phyloP scores from a whole-genome alignment of 1,140 invertebrate species.

The Pseudomyrmex concolor region DNA sequence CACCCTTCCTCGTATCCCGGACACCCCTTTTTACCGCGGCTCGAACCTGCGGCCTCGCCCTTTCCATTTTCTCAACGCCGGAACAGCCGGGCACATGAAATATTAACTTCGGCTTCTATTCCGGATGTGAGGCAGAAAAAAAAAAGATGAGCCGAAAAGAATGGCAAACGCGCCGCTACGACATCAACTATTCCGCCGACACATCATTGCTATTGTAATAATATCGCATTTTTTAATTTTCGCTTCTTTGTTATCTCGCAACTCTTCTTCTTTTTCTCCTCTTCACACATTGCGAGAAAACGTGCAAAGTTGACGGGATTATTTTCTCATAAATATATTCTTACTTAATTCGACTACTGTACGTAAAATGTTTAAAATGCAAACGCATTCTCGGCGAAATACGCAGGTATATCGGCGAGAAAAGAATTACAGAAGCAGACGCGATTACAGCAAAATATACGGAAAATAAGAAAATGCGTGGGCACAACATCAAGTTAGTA shows the following conservation, averaged over 20 bases:
- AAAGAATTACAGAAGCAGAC: slow-evolving; percentile 19
- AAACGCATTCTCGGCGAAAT: too few relatives aligned
- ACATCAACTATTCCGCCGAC: slow-evolving; percentile 59
- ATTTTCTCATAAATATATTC: neutral
- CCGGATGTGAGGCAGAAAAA: slow-evolving; percentile 66
- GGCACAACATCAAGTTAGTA: slow-evolving; percentile 41
- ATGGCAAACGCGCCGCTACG: slow-evolving; percentile 37
- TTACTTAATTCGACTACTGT: too few relatives aligned
- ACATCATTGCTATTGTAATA: slow-evolving; percentile 42
- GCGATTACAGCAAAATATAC: slow-evolving; percentile 27
- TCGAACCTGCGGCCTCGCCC: slow-evolving; percentile 71
- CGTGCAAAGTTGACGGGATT: neutral
- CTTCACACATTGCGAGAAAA: neutral
- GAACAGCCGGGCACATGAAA: slow-evolving; percentile 77
- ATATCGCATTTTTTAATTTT: slow-evolving; percentile 6
- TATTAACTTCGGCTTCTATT: slow-evolving; percentile 75
- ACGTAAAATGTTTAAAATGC: too few relatives aligned
- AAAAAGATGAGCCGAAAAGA: slow-evolving; percentile 39
- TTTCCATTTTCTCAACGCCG: slow-evolving; percentile 79
- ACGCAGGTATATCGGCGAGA: slow-evolving; percentile 11
- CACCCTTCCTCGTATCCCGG: slow-evolving; percentile 54
- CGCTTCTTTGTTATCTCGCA: neutral
- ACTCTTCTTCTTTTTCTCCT: neutral
- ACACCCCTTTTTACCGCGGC: slow-evolving; percentile 67
- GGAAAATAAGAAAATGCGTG: slow-evolving; percentile 25